These are phyloP conservation scores for Allacma fusca DNA, from an alignment of 2,888 invertebrate species.

Conservation along the genomic window DNA sequence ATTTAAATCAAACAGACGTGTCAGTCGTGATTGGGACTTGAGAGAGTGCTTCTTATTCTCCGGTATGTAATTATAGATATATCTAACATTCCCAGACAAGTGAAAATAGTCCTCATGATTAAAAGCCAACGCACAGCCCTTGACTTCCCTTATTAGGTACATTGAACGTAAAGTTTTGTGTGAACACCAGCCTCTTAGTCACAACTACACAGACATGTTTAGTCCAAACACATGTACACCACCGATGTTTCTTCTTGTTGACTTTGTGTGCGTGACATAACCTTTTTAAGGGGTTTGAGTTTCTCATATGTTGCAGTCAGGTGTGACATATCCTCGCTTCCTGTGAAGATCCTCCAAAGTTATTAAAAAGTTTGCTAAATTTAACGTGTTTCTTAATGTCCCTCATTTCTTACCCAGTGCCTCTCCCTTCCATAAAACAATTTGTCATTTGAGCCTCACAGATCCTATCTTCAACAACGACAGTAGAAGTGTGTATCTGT, in stretches of 20 bases:
- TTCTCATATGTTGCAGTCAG: not conserved
- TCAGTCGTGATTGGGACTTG: conserved; percentile 8
- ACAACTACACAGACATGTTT: not conserved
- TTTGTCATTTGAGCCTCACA: too few relatives aligned
- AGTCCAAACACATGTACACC: not conserved
- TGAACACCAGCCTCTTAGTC: not conserved
- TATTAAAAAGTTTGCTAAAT: not conserved
- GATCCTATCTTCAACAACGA: too few relatives aligned
- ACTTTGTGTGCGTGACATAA: conserved; percentile 10
- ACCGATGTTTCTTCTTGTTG: not conserved
- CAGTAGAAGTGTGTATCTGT: too few relatives aligned
- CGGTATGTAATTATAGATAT: too few relatives aligned
- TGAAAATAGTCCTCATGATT: conserved; percentile 4
- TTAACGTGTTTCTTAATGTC: not conserved
- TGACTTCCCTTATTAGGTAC: not conserved
- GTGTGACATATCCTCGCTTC: not conserved
- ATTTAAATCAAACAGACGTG: conserved; percentile 1
- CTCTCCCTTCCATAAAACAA: too few relatives aligned
- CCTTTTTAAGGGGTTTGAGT: not conserved
- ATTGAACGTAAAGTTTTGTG: not conserved
- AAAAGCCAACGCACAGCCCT: not conserved
- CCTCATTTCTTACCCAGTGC: not conserved
- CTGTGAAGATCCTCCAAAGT: not conserved
- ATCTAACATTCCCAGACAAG: not conserved
- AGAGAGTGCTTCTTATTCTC: not conserved